phyloP scores from a whole-genome alignment of 2,797 vertebrate species.

The Dicrostonyx torquatus region DNA sequence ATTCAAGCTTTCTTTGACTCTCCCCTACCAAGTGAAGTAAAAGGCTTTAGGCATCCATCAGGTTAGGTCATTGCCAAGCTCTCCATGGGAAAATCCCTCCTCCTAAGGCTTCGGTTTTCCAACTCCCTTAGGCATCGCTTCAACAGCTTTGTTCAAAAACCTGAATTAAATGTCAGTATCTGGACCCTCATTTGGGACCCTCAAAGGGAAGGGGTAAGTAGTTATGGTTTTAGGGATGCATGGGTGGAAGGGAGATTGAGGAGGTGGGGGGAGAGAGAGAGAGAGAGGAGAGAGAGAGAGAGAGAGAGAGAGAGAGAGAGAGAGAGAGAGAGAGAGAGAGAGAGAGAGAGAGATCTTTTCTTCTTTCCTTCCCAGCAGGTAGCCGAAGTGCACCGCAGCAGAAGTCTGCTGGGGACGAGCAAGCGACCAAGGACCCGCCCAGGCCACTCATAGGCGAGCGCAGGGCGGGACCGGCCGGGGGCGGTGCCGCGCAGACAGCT shows the following conservation, averaged over 20 bases:
- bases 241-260: too few relatives aligned
- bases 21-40: background rate
- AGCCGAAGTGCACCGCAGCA: background rate
- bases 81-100: conserved; percentile 19
- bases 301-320: too few relatives aligned
- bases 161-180: background rate
- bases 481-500: conserved; percentile 79
- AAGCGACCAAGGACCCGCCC: conserved; percentile 80
- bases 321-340: background rate
- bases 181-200: background rate
- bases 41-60: background rate
- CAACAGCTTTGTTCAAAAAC: background rate
- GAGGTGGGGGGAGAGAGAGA: fast-evolving
- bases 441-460: conserved; percentile 67
- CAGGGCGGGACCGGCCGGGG: conserved; percentile 84
- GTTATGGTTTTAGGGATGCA: background rate
- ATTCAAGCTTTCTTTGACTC: background rate
- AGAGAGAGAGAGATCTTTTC: background rate
- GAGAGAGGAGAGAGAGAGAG: too few relatives aligned
- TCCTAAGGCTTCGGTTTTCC: background rate
- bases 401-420: background rate
- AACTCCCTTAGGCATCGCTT: background rate
- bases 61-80: background rate
- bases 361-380: background rate
- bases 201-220: background rate